phyloP scores from a whole-genome alignment of 1,140 invertebrate genomes.

The Sogatella furcifera region DNA sequence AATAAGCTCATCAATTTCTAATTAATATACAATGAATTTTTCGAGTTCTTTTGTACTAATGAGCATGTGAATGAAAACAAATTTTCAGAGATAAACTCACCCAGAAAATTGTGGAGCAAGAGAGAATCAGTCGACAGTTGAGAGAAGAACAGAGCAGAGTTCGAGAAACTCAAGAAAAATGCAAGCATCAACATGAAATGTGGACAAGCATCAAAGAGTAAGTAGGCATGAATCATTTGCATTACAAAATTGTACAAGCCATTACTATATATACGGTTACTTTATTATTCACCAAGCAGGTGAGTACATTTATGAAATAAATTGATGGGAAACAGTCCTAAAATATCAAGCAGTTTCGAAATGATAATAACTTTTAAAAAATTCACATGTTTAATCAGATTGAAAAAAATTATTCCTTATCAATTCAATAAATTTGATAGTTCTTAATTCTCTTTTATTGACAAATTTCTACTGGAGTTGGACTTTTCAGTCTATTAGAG shows the following conservation, averaged over 20 bases:
- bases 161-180: slow-evolving; percentile 40
- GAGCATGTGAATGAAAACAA: slow-evolving; percentile 22
- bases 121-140: slow-evolving; percentile 41
- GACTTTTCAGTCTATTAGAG: too few species aligned
- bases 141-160: slow-evolving; percentile 48
- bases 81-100: slow-evolving; percentile 38
- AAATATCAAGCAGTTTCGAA: not conserved
- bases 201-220: slow-evolving; percentile 50
- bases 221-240: slow-evolving; percentile 13
- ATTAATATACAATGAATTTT: too few species aligned
- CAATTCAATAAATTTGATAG: not conserved
- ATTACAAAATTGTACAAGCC: too few species aligned
- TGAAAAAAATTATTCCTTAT: not conserved
- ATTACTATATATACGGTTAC: too few species aligned
- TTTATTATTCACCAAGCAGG: too few species aligned
- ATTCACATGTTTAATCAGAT: not conserved
- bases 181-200: slow-evolving; percentile 49
- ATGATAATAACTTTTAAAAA: not conserved
- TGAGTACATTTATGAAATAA: too few species aligned
- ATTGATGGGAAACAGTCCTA: too few species aligned
- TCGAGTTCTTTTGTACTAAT: not conserved
- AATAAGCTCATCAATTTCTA: too few species aligned
- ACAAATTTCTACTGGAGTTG: too few species aligned
- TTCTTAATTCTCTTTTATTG: too few species aligned
- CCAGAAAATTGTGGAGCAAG: slow-evolving; percentile 43